Conservation (phyloP, 2,113 vertebrate genomes). For the Dromiciops gliroides region DNA sequence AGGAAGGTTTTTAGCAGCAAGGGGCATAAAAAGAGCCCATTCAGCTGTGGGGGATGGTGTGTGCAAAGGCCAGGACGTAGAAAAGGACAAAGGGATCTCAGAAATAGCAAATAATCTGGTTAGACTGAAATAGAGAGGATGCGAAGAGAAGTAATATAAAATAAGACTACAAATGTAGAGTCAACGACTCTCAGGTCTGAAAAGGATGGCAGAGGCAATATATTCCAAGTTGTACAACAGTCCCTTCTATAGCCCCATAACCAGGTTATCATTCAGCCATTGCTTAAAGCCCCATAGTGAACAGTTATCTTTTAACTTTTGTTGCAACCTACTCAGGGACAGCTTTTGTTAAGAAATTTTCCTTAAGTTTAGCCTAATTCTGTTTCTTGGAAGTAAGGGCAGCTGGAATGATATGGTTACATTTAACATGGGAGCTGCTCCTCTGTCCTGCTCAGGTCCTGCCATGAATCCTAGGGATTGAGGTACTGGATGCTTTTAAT, state of each 20-base stretch:
- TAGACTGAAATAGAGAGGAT: background rate
- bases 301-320: background rate
- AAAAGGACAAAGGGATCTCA: background rate
- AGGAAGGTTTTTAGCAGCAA: background rate
- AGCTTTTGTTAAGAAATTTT: background rate
- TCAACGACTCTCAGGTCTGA: background rate
- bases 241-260: background rate
- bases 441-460: background rate
- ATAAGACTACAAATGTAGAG: background rate
- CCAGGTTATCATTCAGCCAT: background rate
- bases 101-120: background rate
- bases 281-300: background rate
- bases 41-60: background rate
- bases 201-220: background rate
- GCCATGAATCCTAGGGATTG: background rate
- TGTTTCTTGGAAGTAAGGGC: background rate
- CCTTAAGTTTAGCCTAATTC: background rate
- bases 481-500: background rate
- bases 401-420: background rate
- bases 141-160: background rate
- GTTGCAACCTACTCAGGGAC: background rate
- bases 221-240: background rate
- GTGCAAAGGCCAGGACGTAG: background rate
- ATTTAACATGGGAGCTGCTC: too few species aligned
- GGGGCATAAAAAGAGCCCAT: background rate